Evolutionary conservation across 2,797 vertebrate genomes (phyloP), one percentile per base, ranked within the genome.

Genomic region (Halcyon chelicuti): DNA sequence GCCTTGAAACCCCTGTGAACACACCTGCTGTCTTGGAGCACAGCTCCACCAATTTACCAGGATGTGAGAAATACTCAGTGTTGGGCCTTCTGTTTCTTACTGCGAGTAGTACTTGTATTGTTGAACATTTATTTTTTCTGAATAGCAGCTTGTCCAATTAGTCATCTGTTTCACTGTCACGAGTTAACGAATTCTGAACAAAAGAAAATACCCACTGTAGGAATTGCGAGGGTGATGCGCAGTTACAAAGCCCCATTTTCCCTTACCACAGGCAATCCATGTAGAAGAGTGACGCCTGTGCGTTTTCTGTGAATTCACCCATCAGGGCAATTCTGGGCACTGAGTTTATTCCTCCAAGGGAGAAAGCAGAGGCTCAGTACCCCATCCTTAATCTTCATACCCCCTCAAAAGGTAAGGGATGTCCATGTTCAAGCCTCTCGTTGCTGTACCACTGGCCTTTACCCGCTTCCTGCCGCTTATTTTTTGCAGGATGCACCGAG

Each of bases 251-350:
- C 75, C 70, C 89, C 76, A 15, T 89, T 92, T 94, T 86, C 71
- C 80, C 76, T 92, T 40, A 67, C 75, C 29, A 0, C 70, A 81
- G 85, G 70, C 88, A 61, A 75, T 12, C 79, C 57, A 39, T 66
- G 42, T 79, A 76, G 77, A 75, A 62, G 73, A 86, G 37, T 67
- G 68, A 66, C 10, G 2, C 31, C 78, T 83, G 42, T 79, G 68
- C 62, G 65, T 72, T 83, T 75, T 84, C 87, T 87, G 79, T 42
- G 83, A 58, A 84, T 90, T 90, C 87, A 72, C 70, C 74, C 60
- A 57, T 47, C 63, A 76, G 79, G 87, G 91, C 18, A 79, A 70
- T 74, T 94, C 66, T 77, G 93, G 81, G 81, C 54, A 68, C 22
- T 80, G 39, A 80, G 70, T 84, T 88, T 90, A 84, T 83, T 93